phyloP scores from a whole-genome alignment of 2,888 invertebrate genomes.

The Acronicta leporina region DNA sequence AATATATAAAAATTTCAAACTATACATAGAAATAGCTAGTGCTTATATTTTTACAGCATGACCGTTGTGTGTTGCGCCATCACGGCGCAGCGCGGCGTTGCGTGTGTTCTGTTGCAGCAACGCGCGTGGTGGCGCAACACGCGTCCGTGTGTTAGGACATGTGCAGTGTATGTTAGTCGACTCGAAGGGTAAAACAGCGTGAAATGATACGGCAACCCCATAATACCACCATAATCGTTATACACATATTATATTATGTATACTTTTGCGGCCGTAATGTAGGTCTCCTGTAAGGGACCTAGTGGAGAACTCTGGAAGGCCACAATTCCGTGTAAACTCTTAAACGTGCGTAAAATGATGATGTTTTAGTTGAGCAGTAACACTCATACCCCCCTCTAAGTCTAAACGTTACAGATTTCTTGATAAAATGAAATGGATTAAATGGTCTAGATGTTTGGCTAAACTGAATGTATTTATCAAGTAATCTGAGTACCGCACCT shows the following conservation, averaged over 20 bases:
- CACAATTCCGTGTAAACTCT: slow-evolving; percentile 71
- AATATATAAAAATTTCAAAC: slow-evolving; percentile 73
- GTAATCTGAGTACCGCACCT: slow-evolving; percentile 79
- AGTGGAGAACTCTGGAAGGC: slow-evolving; percentile 90
- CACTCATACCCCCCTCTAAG: slow-evolving; percentile 67
- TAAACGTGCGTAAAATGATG: slow-evolving; percentile 62
- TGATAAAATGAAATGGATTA: slow-evolving; percentile 68
- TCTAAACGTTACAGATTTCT: slow-evolving; percentile 75
- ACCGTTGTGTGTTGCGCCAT: slow-evolving; percentile 70
- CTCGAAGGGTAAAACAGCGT: slow-evolving; percentile 84
- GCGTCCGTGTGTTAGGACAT: slow-evolving; percentile 79
- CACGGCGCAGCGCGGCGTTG: slow-evolving; percentile 38
- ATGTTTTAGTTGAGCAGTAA: slow-evolving; percentile 63
- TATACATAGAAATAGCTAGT: slow-evolving; percentile 85
- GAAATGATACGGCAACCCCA: slow-evolving; percentile 85
- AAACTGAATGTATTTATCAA: slow-evolving; percentile 69
- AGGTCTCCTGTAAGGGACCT: slow-evolving; percentile 65
- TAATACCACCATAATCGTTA: slow-evolving; percentile 84
- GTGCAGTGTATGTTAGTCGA: slow-evolving; percentile 87
- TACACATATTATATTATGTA: slow-evolving; percentile 77
- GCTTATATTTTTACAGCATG: slow-evolving; percentile 85
- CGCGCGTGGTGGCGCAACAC: slow-evolving; percentile 62
- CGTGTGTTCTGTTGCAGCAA: slow-evolving; percentile 15
- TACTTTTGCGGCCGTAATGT: slow-evolving; percentile 75
- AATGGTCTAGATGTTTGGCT: slow-evolving; percentile 46